A percentile compares a stretch with the other conserved stretches of the same genome.
Evolutionary conservation across 2,797 vertebrate species (phyloP).

Genomic region (Lacerta viridis): DNA sequence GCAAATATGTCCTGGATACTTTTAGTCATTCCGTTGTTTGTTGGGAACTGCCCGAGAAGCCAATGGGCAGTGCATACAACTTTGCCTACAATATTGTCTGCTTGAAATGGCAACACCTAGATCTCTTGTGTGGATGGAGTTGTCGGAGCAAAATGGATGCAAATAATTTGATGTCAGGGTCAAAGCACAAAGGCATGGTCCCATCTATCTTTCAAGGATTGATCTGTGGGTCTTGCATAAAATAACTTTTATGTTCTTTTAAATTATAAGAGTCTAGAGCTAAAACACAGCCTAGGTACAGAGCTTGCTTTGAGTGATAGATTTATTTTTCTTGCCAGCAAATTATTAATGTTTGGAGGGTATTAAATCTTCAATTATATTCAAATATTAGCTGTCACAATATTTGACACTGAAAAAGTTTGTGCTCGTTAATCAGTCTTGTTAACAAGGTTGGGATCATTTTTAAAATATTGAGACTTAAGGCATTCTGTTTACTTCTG

Average conservation of each 20-base stretch:
- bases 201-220: not conserved
- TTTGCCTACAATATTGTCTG: not conserved
- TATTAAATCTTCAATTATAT: conserved; percentile 74
- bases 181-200: not conserved
- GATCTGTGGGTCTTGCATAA: conserved; percentile 43
- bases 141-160: not conserved
- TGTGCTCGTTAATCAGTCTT: conserved; percentile 64
- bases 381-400: conserved; percentile 75
- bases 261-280: conserved; percentile 50
- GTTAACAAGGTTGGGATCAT: conserved; percentile 52
- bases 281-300: conserved; percentile 61
- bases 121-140: not conserved
- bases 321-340: conserved; percentile 69
- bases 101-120: not conserved
- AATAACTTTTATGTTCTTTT: conserved; percentile 42
- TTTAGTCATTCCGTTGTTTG: not conserved
- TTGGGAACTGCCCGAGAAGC: not conserved
- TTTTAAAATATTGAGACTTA: conserved; percentile 28
- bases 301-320: conserved; percentile 53
- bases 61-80: too few relatives aligned
- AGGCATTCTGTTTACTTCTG: conserved; percentile 64
- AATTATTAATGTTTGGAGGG: conserved; percentile 71
- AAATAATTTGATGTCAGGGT: not conserved
- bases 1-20: too few relatives aligned
- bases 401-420: conserved; percentile 68